Percentiles rank a stretch among this genome's conserved stretches.
These are phyloP conservation scores for Temnothorax ravouxi DNA, from an alignment of 2,888 invertebrate genomes.

Conservation along the genomic window DNA sequence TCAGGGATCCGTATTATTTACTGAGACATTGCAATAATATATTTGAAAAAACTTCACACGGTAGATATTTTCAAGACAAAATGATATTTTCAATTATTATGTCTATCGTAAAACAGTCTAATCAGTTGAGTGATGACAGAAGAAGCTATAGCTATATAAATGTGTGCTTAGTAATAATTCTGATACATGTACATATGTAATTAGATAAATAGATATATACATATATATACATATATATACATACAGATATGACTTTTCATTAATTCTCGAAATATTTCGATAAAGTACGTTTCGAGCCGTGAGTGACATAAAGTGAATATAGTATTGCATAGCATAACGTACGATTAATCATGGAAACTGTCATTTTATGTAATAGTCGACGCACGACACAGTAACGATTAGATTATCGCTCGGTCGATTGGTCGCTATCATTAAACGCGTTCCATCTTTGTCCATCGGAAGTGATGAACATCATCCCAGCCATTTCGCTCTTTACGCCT, in stretches of 20 bases:
- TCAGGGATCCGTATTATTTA: slow-evolving; percentile 46
- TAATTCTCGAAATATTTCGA: slow-evolving; percentile 30
- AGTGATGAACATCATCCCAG: slow-evolving; percentile 20
- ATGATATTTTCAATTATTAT: not conserved
- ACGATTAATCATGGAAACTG: slow-evolving; percentile 59
- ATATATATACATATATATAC: not conserved
- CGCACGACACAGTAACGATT: slow-evolving; percentile 43
- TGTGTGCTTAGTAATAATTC: too few relatives aligned
- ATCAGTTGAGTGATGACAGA: not conserved
- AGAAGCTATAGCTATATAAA: not conserved
- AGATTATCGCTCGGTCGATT: slow-evolving; percentile 58
- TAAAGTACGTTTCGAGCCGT: slow-evolving; percentile 22
- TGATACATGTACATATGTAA: not conserved
- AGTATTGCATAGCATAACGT: slow-evolving; percentile 1
- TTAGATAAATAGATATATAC: not conserved
- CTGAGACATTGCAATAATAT: slow-evolving; percentile 32
- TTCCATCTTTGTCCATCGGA: slow-evolving; percentile 39
- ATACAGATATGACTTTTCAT: slow-evolving; percentile 25
- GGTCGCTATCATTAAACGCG: slow-evolving; percentile 49
- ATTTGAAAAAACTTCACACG: not conserved
- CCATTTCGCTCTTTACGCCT: slow-evolving; percentile 56
- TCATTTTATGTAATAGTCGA: slow-evolving; percentile 58
- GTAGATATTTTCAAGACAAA: too few relatives aligned
- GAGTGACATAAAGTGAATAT: slow-evolving; percentile 39
- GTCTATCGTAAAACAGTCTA: not conserved